phyloP scores from a whole-genome alignment of 2,113 vertebrate species.

The Prunella himalayana region DNA sequence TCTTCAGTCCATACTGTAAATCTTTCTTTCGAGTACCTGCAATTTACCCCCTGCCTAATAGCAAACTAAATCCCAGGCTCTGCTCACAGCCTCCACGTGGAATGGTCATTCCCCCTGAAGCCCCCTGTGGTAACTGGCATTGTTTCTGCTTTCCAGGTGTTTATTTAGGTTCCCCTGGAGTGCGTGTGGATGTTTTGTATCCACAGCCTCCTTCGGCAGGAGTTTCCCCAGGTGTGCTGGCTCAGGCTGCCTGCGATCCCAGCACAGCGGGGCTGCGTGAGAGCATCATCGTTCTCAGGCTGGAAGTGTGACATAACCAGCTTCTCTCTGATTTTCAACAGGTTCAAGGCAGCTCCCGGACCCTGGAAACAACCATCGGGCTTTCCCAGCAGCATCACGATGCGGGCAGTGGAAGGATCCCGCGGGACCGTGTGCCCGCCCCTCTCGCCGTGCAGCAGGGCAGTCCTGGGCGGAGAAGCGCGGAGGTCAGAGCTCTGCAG shows the following conservation, averaged over 20 bases:
- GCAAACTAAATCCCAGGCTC: not conserved
- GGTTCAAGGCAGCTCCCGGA: constrained; percentile 75
- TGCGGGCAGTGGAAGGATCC: not conserved
- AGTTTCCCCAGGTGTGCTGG: not conserved
- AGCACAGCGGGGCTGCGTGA: fast-evolving
- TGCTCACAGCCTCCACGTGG: fast-evolving
- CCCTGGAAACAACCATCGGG: constrained; percentile 33
- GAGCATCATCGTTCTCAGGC: not conserved
- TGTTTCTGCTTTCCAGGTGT: not conserved
- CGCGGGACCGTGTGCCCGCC: not conserved
- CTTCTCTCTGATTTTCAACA: constrained; percentile 38
- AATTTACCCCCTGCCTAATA: not conserved
- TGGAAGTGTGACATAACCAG: not conserved
- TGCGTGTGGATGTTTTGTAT: not conserved
- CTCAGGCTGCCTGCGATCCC: not conserved
- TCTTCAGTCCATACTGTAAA: not conserved
- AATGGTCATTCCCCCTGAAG: not conserved
- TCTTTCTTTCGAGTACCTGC: not conserved
- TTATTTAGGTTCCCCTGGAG: not conserved
- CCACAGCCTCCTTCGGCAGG: fast-evolving
- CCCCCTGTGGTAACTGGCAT: no score
- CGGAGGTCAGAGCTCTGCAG: not conserved
- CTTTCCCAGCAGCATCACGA: constrained; percentile 45
- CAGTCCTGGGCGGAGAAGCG: not conserved
- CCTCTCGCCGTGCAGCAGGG: not conserved